Conservation (phyloP, 2,797 vertebrate genomes). For the Ciconia nigra region DNA sequence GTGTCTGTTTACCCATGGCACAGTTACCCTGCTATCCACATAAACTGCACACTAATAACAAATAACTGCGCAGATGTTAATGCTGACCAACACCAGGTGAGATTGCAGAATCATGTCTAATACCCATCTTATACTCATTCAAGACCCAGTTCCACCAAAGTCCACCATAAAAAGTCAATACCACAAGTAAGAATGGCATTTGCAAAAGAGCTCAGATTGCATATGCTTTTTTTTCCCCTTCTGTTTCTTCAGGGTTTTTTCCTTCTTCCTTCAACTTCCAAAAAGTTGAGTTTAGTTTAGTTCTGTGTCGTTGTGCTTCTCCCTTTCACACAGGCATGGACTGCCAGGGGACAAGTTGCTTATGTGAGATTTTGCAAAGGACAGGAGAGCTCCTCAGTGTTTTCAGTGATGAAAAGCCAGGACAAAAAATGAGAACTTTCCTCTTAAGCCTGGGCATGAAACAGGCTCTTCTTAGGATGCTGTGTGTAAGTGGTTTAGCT, state of each 20-base stretch:
- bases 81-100: not conserved
- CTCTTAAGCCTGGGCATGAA: not conserved
- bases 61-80: not conserved
- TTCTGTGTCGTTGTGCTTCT: not conserved
- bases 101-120: not conserved
- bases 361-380: not conserved
- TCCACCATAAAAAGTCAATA: not conserved
- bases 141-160: not conserved
- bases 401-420: not conserved
- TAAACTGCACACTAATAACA: not conserved
- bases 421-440: not conserved
- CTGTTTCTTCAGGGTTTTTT: not conserved
- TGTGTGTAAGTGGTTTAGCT: not conserved
- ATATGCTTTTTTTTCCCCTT: rapidly evolving
- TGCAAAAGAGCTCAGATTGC: not conserved
- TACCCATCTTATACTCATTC: not conserved
- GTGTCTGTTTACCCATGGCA: not conserved
- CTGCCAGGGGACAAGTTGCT: not conserved
- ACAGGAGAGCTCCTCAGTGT: not conserved
- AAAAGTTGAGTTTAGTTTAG: not conserved
- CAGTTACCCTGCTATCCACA: not conserved
- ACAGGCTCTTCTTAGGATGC: not conserved
- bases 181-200: not conserved
- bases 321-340: not conserved
- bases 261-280: not conserved